Evolutionary conservation across 1,140 invertebrate species (phyloP), one percentile per base, ranked within the genome.

Genomic region (Medauroidea extradentata): DNA sequence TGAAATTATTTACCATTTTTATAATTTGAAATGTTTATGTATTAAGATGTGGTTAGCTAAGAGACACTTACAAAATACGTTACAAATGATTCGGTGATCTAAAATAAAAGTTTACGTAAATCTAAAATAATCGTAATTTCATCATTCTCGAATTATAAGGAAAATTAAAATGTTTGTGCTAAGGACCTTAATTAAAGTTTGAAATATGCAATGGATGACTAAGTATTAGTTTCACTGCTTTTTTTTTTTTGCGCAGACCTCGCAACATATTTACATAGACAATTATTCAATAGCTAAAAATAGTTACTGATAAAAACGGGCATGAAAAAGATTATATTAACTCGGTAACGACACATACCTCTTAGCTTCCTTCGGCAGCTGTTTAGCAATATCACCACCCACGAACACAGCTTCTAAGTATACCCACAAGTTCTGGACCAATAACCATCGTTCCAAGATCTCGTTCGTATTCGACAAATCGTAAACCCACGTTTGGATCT

Each of bases 371-470:
- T 93, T 94, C 0, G 96, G 96, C 46, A 99, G 77, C 72, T 98
- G 96, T 72, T 98, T 98, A 11, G 96, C 95, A 68, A 98, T 98
- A 68, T 99, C 96, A 58, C 96, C 95, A 14, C 95, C 95, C 0
- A 99, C 94, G 74, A 99, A 98, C 2, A 99, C 96, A 1, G 95
- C 96, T 73, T 99, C 96, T 9, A 99, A 75, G 73, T 98, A 98
- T 0, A 98, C 94, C 96, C 96, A 98, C 85, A 98, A 90, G 72
- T 98, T 98, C 76, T 98, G 96, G 0, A 98, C 95, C 2, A 95
- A 81, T 18, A 99, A 79, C 96, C 96, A 98, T 57, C 94, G 82
- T 76, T 98, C 95, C 43, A 98, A 78, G 65, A 98, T 95, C 75
- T 99, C 96, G 71, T 96, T 96, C 0, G 95, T 97, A 67, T 95